Conservation (phyloP, 2,888 invertebrate species). For the Caenorhabditis plicata region DNA sequence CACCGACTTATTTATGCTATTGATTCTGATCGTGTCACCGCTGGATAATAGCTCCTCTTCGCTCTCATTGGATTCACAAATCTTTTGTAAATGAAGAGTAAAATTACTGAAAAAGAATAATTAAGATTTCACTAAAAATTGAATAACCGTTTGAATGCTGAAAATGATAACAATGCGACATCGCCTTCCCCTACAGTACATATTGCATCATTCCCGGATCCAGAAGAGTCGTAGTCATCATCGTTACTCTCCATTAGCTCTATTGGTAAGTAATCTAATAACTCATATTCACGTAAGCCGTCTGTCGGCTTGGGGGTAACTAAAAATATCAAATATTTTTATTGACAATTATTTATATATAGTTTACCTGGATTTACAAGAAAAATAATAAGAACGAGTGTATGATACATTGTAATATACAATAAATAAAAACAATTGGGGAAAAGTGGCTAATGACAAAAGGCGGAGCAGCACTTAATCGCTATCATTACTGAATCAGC, state of each 20-base stretch:
- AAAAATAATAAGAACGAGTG: too few relatives aligned
- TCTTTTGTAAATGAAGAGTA: neutral
- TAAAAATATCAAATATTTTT: neutral
- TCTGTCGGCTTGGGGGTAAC: neutral
- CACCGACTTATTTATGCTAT: neutral
- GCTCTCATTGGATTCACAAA: neutral
- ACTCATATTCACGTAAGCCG: conserved; percentile 1
- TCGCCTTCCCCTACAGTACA: conserved; percentile 2
- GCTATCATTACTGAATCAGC: too few relatives aligned
- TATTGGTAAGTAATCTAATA: neutral
- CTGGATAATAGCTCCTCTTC: conserved; percentile 1
- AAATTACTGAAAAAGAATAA: conserved; percentile 3
- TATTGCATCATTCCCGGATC: neutral
- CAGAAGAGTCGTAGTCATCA: neutral
- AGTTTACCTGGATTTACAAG: too few relatives aligned
- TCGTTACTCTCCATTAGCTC: neutral
- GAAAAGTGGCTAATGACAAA: too few relatives aligned
- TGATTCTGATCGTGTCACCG: neutral
- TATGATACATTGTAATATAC: too few relatives aligned
- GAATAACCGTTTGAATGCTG: neutral
- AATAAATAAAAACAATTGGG: too few relatives aligned
- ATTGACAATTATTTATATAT: too few relatives aligned
- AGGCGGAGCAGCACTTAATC: too few relatives aligned
- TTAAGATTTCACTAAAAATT: neutral
- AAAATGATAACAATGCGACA: neutral